A percentile compares a stretch with the other conserved stretches of the same genome.
These are phyloP conservation scores for Deroplatys truncata DNA, from an alignment of 2,888 invertebrate genomes.

Conservation along the genomic window DNA sequence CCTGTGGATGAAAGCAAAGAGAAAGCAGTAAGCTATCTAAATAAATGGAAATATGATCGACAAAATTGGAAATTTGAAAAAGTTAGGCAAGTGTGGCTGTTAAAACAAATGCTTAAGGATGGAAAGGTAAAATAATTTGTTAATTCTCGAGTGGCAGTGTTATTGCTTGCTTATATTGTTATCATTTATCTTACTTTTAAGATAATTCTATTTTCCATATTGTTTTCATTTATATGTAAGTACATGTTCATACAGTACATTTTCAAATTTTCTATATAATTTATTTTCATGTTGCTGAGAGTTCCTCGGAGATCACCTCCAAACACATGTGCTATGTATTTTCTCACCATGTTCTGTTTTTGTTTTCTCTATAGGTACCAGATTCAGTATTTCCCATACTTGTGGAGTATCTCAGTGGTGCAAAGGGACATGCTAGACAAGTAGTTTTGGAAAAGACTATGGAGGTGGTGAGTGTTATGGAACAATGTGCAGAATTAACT, in stretches of 20 bases:
- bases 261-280: too few relatives aligned
- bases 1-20: background rate
- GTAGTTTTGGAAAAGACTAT: constrained; percentile 60
- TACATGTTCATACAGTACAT: too few relatives aligned
- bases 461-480: constrained; percentile 59
- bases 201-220: too few relatives aligned
- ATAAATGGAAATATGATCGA: constrained; percentile 62
- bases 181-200: too few relatives aligned
- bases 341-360: background rate
- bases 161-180: too few relatives aligned
- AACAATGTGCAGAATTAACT: constrained; percentile 39
- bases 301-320: too few relatives aligned
- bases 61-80: constrained; percentile 79
- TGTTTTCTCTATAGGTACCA: constrained; percentile 43
- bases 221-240: too few relatives aligned
- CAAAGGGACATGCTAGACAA: constrained; percentile 62
- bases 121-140: constrained; percentile 39
- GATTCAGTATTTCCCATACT: constrained; percentile 60
- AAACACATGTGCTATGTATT: background rate
- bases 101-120: constrained; percentile 62
- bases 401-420: constrained; percentile 66
- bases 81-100: constrained; percentile 70
- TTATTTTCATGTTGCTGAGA: too few relatives aligned
- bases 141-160: background rate
- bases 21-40: constrained; percentile 5